phyloP scores from a whole-genome alignment of 2,797 vertebrate genomes.

The Macropodus opercularis region DNA sequence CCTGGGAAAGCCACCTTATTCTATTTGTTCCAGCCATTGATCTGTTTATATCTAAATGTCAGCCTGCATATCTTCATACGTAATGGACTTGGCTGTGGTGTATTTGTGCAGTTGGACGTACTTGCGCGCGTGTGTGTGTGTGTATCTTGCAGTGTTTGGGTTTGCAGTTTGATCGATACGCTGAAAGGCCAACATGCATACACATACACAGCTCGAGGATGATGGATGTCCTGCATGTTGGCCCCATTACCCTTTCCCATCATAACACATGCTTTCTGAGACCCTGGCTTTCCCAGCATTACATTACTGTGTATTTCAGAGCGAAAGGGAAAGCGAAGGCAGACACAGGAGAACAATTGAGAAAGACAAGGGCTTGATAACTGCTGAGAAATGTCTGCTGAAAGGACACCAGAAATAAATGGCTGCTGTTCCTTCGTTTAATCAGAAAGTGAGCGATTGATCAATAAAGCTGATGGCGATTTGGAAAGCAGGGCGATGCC shows the following conservation, averaged over 20 bases:
- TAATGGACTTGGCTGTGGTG: constrained; percentile 18
- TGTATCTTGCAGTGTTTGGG: constrained; percentile 34
- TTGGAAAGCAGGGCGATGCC: constrained; percentile 55
- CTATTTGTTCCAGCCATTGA: constrained; percentile 72
- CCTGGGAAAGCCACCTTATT: constrained; percentile 54
- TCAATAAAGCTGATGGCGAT: constrained; percentile 63
- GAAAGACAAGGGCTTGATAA: constrained; percentile 11
- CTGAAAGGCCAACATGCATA: constrained; percentile 51
- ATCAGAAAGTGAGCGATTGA: constrained; percentile 64
- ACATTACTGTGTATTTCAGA: constrained; percentile 47
- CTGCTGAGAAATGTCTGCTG: constrained; percentile 37
- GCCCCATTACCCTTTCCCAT: constrained; percentile 63
- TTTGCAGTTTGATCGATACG: constrained; percentile 63
- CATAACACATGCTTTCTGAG: constrained; percentile 49
- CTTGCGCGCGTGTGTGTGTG: constrained; percentile 12
- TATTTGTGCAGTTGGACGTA: neutral
- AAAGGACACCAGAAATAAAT: constrained; percentile 43
- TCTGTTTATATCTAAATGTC: constrained; percentile 73
- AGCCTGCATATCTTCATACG: constrained; percentile 67
- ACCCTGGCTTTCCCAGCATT: constrained; percentile 45
- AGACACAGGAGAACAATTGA: neutral
- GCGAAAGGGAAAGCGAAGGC: constrained; percentile 8
- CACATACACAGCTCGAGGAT: constrained; percentile 36
- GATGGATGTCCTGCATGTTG: constrained; percentile 66
- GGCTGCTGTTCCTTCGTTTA: constrained; percentile 43